These are phyloP conservation scores for Amia ocellicauda DNA, from an alignment of 2,113 vertebrate genomes.

Conservation along the genomic window DNA sequence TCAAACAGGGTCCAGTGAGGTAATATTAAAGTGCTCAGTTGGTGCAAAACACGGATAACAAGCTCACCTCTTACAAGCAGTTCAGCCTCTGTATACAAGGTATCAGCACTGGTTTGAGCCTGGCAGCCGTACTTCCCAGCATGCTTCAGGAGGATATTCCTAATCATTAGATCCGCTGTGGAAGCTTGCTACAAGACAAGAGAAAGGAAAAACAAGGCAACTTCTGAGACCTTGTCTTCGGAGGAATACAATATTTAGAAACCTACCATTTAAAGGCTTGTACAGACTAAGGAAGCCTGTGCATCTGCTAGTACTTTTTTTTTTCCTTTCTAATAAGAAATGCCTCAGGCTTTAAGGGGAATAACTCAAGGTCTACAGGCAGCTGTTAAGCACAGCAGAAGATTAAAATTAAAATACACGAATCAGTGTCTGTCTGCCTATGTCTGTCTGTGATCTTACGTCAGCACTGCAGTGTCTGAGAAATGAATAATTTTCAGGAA, in stretches of 20 bases:
- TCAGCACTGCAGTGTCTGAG: slow-evolving; percentile 44
- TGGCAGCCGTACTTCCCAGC: slow-evolving; percentile 91
- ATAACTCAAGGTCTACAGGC: slow-evolving; percentile 60
- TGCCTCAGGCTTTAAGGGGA: slow-evolving; percentile 49
- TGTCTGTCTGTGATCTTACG: slow-evolving; percentile 19
- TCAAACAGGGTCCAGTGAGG: neutral
- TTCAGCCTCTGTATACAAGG: slow-evolving; percentile 81
- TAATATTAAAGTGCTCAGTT: too few relatives aligned
- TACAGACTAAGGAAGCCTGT: slow-evolving; percentile 23
- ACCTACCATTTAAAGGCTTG: slow-evolving; percentile 6
- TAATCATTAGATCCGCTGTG: slow-evolving; percentile 95
- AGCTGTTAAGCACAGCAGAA: slow-evolving; percentile 60
- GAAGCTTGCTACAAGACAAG: slow-evolving; percentile 83
- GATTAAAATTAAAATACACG: slow-evolving; percentile 65
- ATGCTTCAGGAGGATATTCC: slow-evolving; percentile 92
- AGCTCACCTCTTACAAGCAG: slow-evolving; percentile 90
- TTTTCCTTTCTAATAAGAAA: slow-evolving; percentile 52
- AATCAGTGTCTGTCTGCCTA: slow-evolving; percentile 42
- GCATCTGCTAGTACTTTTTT: slow-evolving; percentile 38
- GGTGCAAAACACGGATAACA: slow-evolving; percentile 8
- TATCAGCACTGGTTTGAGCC: slow-evolving; percentile 88
- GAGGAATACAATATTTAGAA: slow-evolving; percentile 22
- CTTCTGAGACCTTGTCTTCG: slow-evolving; percentile 31
- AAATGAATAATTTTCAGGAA: slow-evolving; percentile 35
- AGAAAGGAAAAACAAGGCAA: slow-evolving; percentile 37